phyloP scores from a whole-genome alignment of 1,140 invertebrate genomes.

The Drosophila bocqueti region DNA sequence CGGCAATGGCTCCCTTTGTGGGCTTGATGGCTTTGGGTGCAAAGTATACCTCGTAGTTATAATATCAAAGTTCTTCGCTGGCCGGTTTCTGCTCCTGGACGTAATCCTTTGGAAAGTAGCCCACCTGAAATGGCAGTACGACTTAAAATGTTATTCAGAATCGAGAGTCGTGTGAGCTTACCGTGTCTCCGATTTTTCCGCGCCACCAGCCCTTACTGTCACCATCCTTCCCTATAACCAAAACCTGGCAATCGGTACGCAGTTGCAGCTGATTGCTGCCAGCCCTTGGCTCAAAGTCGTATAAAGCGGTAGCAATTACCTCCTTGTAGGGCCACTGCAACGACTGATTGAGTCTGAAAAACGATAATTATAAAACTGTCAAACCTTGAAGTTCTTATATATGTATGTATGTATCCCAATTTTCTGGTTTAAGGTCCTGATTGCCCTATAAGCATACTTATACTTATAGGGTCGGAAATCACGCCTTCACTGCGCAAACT shows the following conservation, averaged over 20 bases:
- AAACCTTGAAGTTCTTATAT: neutral
- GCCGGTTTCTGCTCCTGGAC: constrained; percentile 85
- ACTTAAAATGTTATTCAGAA: neutral
- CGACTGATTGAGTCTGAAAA: constrained; percentile 89
- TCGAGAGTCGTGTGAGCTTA: constrained; percentile 52
- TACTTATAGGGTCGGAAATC: too few relatives aligned
- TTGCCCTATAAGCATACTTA: neutral
- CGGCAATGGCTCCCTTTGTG: constrained; percentile 57
- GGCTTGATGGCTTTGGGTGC: constrained; percentile 66
- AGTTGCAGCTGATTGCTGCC: constrained; percentile 92
- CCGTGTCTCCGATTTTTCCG: constrained; percentile 89
- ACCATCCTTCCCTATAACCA: constrained; percentile 91
- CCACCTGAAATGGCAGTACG: constrained; percentile 76
- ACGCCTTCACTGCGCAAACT: too few relatives aligned
- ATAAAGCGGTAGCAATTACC: constrained; percentile 90
- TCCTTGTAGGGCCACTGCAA: constrained; percentile 91
- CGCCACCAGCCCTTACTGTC: constrained; percentile 94
- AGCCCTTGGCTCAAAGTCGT: constrained; percentile 89
- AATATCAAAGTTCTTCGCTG: constrained; percentile 85
- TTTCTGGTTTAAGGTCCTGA: neutral
- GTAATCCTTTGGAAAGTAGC: constrained; percentile 89
- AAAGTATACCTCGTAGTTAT: constrained; percentile 82
- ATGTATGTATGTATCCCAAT: neutral
- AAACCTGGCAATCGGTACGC: constrained; percentile 91
- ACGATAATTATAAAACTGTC: neutral